These are phyloP conservation scores for Palythoa heliodiscus DNA, from an alignment of 92 coral and sea anemone genomes.

Conservation along the genomic window DNA sequence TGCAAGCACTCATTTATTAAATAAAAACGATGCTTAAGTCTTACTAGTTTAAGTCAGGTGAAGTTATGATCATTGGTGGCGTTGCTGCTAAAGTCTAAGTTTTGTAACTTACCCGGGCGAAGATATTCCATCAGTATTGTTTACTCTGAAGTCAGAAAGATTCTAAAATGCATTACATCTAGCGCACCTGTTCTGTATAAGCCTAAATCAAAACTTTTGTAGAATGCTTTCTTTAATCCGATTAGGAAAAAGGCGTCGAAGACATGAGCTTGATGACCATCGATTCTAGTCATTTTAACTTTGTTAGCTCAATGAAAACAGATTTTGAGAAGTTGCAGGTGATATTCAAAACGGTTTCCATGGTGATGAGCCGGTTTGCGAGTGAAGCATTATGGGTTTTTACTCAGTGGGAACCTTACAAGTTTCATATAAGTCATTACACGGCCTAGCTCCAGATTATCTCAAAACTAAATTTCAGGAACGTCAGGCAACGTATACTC, in stretches of 20 bases:
- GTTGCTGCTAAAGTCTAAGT: not conserved
- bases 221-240: not conserved
- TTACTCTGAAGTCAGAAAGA: not conserved
- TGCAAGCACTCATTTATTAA: too few species aligned
- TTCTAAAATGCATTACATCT: not conserved
- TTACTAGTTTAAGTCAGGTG: too few species aligned
- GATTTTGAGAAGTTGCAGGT: not conserved
- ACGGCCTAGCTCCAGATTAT: too few species aligned
- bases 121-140: too few species aligned
- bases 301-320: not conserved
- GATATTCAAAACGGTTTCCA: not conserved
- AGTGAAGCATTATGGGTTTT: not conserved
- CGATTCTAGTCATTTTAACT: not conserved
- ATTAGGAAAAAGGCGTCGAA: not conserved
- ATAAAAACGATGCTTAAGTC: too few species aligned
- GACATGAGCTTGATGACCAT: not conserved
- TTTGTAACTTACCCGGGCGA: too few species aligned
- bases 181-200: not conserved
- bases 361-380: not conserved
- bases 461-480: too few species aligned
- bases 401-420: not conserved
- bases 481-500: too few species aligned
- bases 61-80: too few species aligned
- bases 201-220: not conserved
- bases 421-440: too few species aligned